Percentiles rank a stretch among this genome's conserved stretches.
Conservation (phyloP, 64 coral and sea anemone species). For the Pachyseris speciosa region DNA sequence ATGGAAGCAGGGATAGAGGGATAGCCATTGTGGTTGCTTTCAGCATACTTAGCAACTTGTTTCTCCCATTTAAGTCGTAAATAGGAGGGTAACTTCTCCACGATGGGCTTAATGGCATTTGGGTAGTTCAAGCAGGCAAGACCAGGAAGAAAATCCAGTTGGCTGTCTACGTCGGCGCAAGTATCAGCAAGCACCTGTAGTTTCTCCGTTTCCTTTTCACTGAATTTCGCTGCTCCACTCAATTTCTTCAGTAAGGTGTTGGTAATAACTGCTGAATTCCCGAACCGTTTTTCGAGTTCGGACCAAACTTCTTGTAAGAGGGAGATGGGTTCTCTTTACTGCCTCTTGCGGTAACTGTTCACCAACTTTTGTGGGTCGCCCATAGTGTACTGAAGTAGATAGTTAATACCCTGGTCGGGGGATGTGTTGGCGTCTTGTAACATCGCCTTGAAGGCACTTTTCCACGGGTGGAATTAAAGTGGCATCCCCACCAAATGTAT, state of each 20-base stretch:
- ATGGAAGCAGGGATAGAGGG: conserved; percentile 45
- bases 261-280: conserved; percentile 52
- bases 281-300: conserved; percentile 65
- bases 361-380: conserved; percentile 28
- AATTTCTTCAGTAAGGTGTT: conserved; percentile 19
- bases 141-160: conserved; percentile 32
- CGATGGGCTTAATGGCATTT: conserved; percentile 29
- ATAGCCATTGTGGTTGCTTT: not conserved
- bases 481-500: not conserved
- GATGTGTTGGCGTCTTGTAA: conserved; percentile 42
- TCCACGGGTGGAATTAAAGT: conserved; percentile 33
- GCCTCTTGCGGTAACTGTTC: conserved; percentile 37
- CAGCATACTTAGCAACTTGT: conserved; percentile 32
- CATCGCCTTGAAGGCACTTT: conserved; percentile 40
- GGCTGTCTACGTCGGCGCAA: conserved; percentile 41
- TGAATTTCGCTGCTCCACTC: not conserved
- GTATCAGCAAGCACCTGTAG: conserved; percentile 44
- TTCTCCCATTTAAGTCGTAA: conserved; percentile 65
- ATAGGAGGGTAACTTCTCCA: conserved; percentile 33
- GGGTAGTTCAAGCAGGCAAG: conserved; percentile 61
- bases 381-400: conserved; percentile 42
- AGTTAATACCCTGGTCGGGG: conserved; percentile 55
- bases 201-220: conserved; percentile 4
- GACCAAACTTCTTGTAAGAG: conserved; percentile 26
- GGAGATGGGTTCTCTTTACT: conserved; percentile 4